These are phyloP conservation scores for Cybosia mesomella DNA, from an alignment of 2,888 invertebrate species.

Conservation along the genomic window DNA sequence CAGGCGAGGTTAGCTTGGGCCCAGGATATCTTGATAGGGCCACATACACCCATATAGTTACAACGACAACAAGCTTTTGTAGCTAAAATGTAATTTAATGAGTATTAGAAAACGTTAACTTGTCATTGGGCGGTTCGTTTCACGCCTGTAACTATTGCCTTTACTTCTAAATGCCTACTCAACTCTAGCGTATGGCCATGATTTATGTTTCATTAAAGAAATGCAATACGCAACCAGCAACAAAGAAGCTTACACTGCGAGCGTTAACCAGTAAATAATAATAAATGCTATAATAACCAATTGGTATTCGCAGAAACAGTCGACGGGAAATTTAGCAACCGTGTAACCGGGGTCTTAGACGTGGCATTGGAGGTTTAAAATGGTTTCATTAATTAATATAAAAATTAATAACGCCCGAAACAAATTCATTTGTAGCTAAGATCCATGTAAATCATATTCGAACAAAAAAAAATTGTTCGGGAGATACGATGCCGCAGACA, in stretches of 20 bases:
- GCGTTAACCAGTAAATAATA: not conserved
- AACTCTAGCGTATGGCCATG: not conserved
- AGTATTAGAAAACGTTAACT: not conserved
- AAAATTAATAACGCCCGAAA: no score
- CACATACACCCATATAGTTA: not conserved
- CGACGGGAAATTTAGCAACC: not conserved
- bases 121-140: not conserved
- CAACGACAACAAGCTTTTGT: not conserved
- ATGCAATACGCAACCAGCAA: not conserved
- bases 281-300: not conserved
- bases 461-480: no score
- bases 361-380: not conserved
- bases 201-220: constrained; percentile 2
- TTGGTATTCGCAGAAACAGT: not conserved
- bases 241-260: not conserved
- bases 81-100: not conserved
- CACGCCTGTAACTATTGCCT: not conserved
- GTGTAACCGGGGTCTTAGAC: not conserved
- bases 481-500: no score
- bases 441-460: no score
- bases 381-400: no score
- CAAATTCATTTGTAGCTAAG: no score
- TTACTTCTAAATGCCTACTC: not conserved
- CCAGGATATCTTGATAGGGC: not conserved
- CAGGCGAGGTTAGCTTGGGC: not conserved